A percentile compares a stretch with the other conserved stretches of the same genome.
phyloP scores from a whole-genome alignment of 2,113 vertebrate species.

The Corydoras sp. region DNA sequence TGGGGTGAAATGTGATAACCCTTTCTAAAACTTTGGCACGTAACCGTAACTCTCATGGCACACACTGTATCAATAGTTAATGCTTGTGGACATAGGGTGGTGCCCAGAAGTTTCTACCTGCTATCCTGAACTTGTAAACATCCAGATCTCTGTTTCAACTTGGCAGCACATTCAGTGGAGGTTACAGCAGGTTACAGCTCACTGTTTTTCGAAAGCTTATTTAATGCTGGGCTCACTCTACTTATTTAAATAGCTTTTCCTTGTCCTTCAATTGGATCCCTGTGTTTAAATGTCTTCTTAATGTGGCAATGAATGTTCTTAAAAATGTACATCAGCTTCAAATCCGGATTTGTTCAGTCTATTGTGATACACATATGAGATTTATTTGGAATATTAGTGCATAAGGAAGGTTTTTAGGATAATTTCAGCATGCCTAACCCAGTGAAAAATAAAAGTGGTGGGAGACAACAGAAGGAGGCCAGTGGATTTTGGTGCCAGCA shows the following conservation, averaged over 20 bases:
- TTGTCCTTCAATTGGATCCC: neutral
- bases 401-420: conserved; percentile 62
- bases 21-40: conserved; percentile 60
- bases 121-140: conserved; percentile 56
- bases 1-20: conserved; percentile 67
- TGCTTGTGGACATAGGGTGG: conserved; percentile 63
- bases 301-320: neutral
- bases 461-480: conserved; percentile 49
- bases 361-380: neutral
- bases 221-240: neutral
- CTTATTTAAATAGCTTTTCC: neutral
- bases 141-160: conserved; percentile 51
- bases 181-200: conserved; percentile 53
- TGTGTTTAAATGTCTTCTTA: neutral
- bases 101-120: conserved; percentile 67
- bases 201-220: neutral
- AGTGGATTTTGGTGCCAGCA: conserved; percentile 64
- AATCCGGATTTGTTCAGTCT: neutral
- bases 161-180: conserved; percentile 53
- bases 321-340: neutral
- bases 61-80: conserved; percentile 72
- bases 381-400: conserved; percentile 34
- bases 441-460: conserved; percentile 32
- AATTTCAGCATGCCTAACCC: conserved; percentile 45
- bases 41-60: conserved; percentile 74